These are phyloP conservation scores for Drosophila paulistorum DNA, from an alignment of 1,140 invertebrate genomes.

Conservation along the genomic window DNA sequence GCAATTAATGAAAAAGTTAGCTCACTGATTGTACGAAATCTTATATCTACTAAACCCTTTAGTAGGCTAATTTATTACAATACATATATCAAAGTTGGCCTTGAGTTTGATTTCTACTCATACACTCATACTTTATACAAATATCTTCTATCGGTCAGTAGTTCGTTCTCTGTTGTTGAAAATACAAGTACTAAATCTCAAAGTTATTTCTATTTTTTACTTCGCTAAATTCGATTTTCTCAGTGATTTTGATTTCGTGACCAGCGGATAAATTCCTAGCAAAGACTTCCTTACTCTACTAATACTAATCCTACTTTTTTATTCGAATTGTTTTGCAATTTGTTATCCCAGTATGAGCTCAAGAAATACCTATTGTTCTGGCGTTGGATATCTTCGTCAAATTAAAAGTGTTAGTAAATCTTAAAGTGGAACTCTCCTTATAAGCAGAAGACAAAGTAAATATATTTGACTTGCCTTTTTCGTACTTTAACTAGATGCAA, in stretches of 20 bases:
- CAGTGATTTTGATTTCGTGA: neutral
- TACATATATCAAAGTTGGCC: neutral
- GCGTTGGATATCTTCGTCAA: neutral
- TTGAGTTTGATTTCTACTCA: neutral
- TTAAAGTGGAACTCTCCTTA: too few species aligned
- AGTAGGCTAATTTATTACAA: neutral
- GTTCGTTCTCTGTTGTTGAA: neutral
- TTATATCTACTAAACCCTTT: neutral
- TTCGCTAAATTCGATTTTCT: neutral
- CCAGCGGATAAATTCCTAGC: neutral
- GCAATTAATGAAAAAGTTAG: neutral
- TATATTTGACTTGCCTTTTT: neutral
- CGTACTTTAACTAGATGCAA: constrained; percentile 83
- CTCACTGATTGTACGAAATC: neutral
- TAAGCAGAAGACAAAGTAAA: neutral
- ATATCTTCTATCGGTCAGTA: neutral
- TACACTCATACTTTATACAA: neutral
- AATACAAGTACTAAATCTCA: neutral
- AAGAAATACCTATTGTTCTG: neutral
- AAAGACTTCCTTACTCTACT: neutral
- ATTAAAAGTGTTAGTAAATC: neutral
- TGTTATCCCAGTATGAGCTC: neutral
- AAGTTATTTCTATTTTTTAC: neutral
- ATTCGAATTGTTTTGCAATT: neutral
- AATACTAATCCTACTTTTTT: neutral